Evolutionary conservation across 1,140 invertebrate species (phyloP).

Genomic region (Samia ricini): DNA sequence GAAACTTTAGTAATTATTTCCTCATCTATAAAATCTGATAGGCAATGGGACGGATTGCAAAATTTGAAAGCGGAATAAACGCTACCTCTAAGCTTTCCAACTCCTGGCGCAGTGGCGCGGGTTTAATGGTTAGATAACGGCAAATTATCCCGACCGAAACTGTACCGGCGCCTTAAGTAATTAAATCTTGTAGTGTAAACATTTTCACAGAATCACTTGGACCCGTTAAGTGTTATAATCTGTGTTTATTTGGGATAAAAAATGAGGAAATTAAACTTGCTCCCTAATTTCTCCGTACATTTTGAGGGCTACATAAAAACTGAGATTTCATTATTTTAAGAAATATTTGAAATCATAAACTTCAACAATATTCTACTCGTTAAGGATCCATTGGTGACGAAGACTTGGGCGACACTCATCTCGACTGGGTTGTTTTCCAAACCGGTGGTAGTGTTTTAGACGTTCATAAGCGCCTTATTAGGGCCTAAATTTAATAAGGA

Average conservation of each 20-base stretch:
- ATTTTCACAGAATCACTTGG: slow-evolving; percentile 9
- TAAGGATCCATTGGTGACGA: too few relatives aligned
- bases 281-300: slow-evolving; percentile 2
- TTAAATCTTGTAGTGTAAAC: slow-evolving; percentile 34
- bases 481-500: too few relatives aligned
- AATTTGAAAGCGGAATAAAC: background rate
- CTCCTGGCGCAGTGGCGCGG: background rate
- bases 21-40: background rate
- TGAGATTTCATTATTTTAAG: background rate
- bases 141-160: slow-evolving; percentile 32
- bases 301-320: background rate
- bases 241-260: slow-evolving; percentile 14
- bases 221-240: slow-evolving; percentile 4
- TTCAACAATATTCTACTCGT: too few relatives aligned
- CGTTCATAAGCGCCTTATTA: too few relatives aligned
- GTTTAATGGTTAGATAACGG: slow-evolving; percentile 24
- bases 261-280: slow-evolving; percentile 11
- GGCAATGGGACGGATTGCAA: background rate
- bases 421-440: too few relatives aligned
- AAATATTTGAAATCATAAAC: too few relatives aligned
- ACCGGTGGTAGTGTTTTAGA: too few relatives aligned
- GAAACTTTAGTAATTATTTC: too few relatives aligned
- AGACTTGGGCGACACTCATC: too few relatives aligned
- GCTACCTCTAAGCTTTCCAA: background rate
- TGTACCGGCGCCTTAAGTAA: slow-evolving; percentile 29